phyloP scores from a whole-genome alignment of 2,113 vertebrate species.

The Podarcis muralis region DNA sequence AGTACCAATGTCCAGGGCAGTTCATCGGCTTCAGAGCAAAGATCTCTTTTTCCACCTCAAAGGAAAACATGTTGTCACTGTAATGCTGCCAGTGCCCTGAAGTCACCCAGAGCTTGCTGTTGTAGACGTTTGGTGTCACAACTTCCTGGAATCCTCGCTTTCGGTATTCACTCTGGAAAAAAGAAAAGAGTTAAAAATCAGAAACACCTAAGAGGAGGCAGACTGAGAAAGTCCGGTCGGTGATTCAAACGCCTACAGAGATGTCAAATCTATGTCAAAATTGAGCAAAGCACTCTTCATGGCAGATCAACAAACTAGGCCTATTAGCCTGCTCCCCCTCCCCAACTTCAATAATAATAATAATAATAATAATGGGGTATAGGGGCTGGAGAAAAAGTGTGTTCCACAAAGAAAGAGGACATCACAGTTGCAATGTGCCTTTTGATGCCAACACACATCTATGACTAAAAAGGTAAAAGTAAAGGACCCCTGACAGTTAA shows the following conservation, averaged over 20 bases:
- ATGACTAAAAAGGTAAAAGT: too few species aligned
- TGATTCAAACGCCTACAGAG: background rate
- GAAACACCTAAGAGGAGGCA: background rate
- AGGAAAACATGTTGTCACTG: constrained; percentile 98
- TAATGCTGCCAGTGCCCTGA: constrained; percentile 99
- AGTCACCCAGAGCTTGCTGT: constrained; percentile 96
- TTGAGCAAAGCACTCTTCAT: background rate
- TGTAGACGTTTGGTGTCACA: constrained; percentile 95
- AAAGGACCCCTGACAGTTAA: too few species aligned
- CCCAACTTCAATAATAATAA: background rate
- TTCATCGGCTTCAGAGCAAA: constrained; percentile 99
- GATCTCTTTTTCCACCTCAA: constrained; percentile 94
- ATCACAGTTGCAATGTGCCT: background rate
- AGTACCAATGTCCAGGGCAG: constrained; percentile 97
- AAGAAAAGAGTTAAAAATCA: constrained; percentile 28
- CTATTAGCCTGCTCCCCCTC: background rate
- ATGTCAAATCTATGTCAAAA: background rate
- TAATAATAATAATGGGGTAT: background rate
- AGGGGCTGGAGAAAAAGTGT: background rate
- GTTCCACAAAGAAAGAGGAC: background rate
- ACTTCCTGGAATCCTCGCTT: constrained; percentile 97
- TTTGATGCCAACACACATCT: background rate
- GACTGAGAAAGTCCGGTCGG: background rate
- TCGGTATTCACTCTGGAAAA: constrained; percentile 86
- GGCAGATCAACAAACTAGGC: too few species aligned